Evolutionary conservation across 2,888 invertebrate species (phyloP).

Genomic region (Cactoblastis cactorum): DNA sequence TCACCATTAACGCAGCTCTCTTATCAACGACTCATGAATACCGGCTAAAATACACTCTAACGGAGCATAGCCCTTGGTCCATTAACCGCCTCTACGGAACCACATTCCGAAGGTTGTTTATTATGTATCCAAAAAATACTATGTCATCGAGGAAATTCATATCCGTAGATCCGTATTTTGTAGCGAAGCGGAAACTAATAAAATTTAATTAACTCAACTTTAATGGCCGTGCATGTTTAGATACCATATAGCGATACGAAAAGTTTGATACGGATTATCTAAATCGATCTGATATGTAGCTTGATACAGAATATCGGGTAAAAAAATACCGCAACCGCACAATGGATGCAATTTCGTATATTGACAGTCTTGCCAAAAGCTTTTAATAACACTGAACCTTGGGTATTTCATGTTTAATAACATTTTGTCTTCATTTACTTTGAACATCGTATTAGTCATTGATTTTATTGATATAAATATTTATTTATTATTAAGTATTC

Average conservation of each 20-base stretch:
- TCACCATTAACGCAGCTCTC: conserved; percentile 28
- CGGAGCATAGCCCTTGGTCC: conserved; percentile 45
- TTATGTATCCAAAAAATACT: conserved; percentile 18
- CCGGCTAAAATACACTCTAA: conserved; percentile 33
- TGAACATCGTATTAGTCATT: too few species aligned
- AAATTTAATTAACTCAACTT: conserved; percentile 19
- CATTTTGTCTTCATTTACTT: not conserved
- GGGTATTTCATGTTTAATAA: not conserved
- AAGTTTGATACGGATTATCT: conserved; percentile 10
- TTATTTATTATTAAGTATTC: too few species aligned
- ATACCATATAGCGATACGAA: not conserved
- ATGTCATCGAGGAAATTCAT: conserved; percentile 29
- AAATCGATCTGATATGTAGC: conserved; percentile 6
- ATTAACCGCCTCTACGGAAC: conserved; percentile 34
- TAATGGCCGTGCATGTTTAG: conserved; percentile 1
- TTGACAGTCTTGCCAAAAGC: conserved; percentile 10
- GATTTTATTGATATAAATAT: too few species aligned
- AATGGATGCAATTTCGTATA: conserved; percentile 18
- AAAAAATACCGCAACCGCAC: conserved; percentile 7
- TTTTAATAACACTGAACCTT: conserved; percentile 9
- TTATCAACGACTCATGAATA: conserved; percentile 37
- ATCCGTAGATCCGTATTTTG: conserved; percentile 10
- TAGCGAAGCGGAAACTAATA: conserved; percentile 23
- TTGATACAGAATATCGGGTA: not conserved
- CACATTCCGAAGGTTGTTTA: conserved; percentile 35